These are phyloP conservation scores for Mungos mungo DNA, from an alignment of 2,113 vertebrate species.

Conservation along the genomic window DNA sequence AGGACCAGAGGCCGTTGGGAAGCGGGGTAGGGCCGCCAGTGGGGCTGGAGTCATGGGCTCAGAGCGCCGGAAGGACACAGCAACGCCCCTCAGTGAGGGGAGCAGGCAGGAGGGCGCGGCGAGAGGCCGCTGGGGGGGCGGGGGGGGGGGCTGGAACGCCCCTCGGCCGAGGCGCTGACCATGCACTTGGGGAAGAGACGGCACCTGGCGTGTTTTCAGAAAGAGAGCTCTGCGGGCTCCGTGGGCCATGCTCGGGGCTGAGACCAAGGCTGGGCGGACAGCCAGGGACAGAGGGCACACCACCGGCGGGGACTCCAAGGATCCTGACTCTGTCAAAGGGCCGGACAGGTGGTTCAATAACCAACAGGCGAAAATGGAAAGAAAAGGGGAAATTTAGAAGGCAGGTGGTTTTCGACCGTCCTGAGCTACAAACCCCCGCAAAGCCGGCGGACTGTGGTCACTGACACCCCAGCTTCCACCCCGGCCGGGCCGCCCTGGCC, in stretches of 20 bases:
- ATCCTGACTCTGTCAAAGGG: not conserved
- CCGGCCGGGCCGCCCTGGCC: not conserved
- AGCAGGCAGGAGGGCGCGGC: not conserved
- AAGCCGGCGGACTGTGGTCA: rapidly evolving
- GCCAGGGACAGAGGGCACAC: not conserved
- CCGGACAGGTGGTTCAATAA: not conserved
- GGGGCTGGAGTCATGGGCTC: not conserved
- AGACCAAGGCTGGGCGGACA: not conserved
- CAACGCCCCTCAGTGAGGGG: rapidly evolving
- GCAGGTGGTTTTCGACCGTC: not conserved
- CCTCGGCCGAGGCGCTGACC: rapidly evolving
- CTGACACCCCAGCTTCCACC: rapidly evolving
- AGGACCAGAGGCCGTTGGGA: not conserved
- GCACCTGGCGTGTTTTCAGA: not conserved
- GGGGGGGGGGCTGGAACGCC: too few relatives aligned
- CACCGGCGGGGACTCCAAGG: not conserved
- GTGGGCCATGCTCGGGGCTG: not conserved
- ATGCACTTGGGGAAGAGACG: rapidly evolving
- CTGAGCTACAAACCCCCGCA: not conserved
- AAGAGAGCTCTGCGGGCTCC: not conserved
- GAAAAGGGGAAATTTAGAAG: not conserved
- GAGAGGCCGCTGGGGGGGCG: not conserved
- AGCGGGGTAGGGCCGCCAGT: rapidly evolving
- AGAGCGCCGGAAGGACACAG: rapidly evolving
- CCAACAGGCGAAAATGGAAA: not conserved